Evolutionary conservation across 2,888 invertebrate genomes (phyloP), one percentile per base, ranked within the genome.

Genomic region (Polylopha cassiicola): DNA sequence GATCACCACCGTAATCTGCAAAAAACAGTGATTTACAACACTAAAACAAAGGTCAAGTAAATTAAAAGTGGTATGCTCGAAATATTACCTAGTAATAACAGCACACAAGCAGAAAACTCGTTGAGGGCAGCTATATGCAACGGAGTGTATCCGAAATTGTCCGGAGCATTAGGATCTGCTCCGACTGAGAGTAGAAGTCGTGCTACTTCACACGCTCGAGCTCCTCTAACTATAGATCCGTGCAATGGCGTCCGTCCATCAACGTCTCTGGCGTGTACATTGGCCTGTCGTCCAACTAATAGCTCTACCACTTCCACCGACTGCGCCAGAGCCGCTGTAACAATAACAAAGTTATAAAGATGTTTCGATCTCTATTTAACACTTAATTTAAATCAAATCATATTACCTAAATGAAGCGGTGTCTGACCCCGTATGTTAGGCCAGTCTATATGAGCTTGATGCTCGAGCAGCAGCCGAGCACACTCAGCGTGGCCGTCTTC

Each of bases 401-500:
- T 30, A 28, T 49, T 69, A 86, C 86, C 86, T 44, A 95, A 76
- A 70, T 97, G 97, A 39, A 97, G 79, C 0, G 96, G 91, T 0
- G 95, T 94, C 76, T 95, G 94, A 39, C 90, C 89, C 61, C 92
- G 89, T 33, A 89, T 87, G 72, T 94, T 94, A 8, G 88, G 87
- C 33, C 91, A 90, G 58, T 94, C 90, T n/a, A 92, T 89, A 30
- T 90, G 87, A 1, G 96, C 95, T 1, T 92, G 91, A 29, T 91
- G 89, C 10, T 93, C 90, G 2, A 95, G 67, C 1, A 95, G 77
- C 10, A 94, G 68, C 33, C 87, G 84, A 1, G 92, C 91, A 51
- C 95, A 95, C 49, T 93, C 92, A 0, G 89, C 89, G 60, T 92
- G 93, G 3, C 95, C 95, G 55, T 95, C 95, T 62, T 95, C 95